Conservation (phyloP, 2,113 vertebrate species). For the Pluvialis apricaria region DNA sequence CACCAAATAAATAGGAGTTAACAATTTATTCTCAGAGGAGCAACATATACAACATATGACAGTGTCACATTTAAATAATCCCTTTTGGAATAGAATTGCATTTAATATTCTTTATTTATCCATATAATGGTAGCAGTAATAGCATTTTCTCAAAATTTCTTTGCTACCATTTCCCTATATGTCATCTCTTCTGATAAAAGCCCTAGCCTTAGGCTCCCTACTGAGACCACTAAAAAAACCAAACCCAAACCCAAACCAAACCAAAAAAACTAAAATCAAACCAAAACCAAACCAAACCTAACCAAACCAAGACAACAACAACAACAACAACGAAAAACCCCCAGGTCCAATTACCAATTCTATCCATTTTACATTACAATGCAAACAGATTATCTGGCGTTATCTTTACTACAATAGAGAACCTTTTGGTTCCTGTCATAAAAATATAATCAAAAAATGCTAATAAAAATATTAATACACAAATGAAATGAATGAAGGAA, state of each 20-base stretch:
- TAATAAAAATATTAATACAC: not conserved
- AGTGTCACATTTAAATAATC: not conserved
- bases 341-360: not conserved
- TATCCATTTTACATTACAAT: not conserved
- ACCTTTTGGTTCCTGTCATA: not conserved
- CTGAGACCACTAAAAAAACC: not conserved
- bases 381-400: not conserved
- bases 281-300: fast-evolving
- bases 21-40: not conserved
- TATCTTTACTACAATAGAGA: not conserved
- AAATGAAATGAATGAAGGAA: not conserved
- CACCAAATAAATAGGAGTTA: not conserved
- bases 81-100: not conserved
- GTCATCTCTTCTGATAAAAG: not conserved
- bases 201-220: not conserved
- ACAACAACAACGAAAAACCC: not conserved
- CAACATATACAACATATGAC: not conserved
- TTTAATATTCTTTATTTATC: not conserved
- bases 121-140: not conserved
- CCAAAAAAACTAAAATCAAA: not conserved
- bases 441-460: not conserved
- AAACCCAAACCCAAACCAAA: not conserved
- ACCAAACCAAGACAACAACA: not conserved
- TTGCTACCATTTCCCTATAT: not conserved
- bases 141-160: not conserved